phyloP scores from a whole-genome alignment of 2,113 vertebrate genomes.

The Poeciliopsis occidentalis region DNA sequence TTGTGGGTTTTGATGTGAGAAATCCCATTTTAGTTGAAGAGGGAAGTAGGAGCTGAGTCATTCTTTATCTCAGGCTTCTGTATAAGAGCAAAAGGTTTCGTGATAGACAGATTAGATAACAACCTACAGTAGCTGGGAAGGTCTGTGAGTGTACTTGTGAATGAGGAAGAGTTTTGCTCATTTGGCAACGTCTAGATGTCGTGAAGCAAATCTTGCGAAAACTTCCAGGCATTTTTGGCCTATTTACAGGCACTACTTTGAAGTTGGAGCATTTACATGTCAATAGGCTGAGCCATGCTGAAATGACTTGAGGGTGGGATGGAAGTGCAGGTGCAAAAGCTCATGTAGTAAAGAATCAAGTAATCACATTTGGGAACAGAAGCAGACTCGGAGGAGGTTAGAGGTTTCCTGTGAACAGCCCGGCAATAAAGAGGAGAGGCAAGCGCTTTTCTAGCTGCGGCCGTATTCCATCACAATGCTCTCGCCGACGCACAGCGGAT shows the following conservation, averaged over 20 bases:
- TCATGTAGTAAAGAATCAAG: slow-evolving; percentile 22
- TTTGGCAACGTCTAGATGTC: slow-evolving; percentile 15
- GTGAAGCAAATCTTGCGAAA: slow-evolving; percentile 23
- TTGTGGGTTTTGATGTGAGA: slow-evolving; percentile 33
- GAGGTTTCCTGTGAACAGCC: slow-evolving; percentile 25
- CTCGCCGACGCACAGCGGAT: slow-evolving; percentile 14
- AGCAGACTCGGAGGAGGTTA: slow-evolving; percentile 20
- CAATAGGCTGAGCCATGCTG: slow-evolving; percentile 31
- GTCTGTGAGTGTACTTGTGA: background rate
- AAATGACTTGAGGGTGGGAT: slow-evolving; percentile 42
- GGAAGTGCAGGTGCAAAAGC: slow-evolving; percentile 24
- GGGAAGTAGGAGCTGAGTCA: background rate
- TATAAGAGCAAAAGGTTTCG: slow-evolving; percentile 26
- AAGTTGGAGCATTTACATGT: slow-evolving; percentile 57
- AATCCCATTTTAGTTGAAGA: slow-evolving; percentile 30
- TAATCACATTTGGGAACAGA: slow-evolving; percentile 47
- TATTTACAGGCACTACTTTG: slow-evolving; percentile 49
- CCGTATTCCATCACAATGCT: slow-evolving; percentile 21
- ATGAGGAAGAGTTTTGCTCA: slow-evolving; percentile 2
- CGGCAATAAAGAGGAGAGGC: slow-evolving; percentile 11
- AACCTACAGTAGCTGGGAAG: slow-evolving; percentile 9
- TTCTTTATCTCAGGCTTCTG: slow-evolving; percentile 35
- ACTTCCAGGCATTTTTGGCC: slow-evolving; percentile 29
- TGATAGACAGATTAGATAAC: slow-evolving; percentile 51
- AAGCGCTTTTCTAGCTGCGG: slow-evolving; percentile 6